These are phyloP conservation scores for Lucinisca nassula DNA, from an alignment of 2,888 invertebrate genomes.

Conservation along the genomic window DNA sequence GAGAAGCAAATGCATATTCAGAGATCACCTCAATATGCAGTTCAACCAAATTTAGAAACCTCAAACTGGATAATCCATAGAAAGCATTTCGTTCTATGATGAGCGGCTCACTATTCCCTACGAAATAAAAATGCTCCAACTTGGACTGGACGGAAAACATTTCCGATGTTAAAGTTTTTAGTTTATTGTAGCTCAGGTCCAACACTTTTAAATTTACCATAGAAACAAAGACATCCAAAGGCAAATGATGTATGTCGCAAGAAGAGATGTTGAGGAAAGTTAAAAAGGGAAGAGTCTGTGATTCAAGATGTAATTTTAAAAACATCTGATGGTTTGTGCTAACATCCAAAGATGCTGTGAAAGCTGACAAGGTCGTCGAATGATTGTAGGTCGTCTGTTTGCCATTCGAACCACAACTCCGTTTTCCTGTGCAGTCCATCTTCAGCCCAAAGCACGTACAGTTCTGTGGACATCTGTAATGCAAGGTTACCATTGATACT, in stretches of 20 bases:
- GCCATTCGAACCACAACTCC: neutral
- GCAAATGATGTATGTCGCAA: neutral
- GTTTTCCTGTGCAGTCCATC: neutral
- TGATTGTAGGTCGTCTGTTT: too few species aligned
- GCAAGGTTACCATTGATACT: too few species aligned
- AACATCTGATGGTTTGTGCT: neutral
- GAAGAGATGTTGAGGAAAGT: neutral
- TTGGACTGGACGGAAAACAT: conserved; percentile 39
- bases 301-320: neutral
- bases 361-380: neutral
- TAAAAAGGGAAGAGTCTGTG: neutral
- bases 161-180: neutral
- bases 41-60: conserved; percentile 30
- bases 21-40: conserved; percentile 43
- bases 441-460: neutral
- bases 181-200: neutral
- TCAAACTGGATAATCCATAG: conserved; percentile 18
- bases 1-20: conserved; percentile 20
- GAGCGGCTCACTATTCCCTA: conserved; percentile 31
- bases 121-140: conserved; percentile 37
- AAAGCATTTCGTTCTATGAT: conserved; percentile 49
- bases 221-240: neutral
- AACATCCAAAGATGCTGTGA: neutral
- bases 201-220: neutral
- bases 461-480: neutral